Base-by-base conservation (phyloP, 35 echinoderm and acorn worm genomes). In the Lytechinus variegatus region DNA sequence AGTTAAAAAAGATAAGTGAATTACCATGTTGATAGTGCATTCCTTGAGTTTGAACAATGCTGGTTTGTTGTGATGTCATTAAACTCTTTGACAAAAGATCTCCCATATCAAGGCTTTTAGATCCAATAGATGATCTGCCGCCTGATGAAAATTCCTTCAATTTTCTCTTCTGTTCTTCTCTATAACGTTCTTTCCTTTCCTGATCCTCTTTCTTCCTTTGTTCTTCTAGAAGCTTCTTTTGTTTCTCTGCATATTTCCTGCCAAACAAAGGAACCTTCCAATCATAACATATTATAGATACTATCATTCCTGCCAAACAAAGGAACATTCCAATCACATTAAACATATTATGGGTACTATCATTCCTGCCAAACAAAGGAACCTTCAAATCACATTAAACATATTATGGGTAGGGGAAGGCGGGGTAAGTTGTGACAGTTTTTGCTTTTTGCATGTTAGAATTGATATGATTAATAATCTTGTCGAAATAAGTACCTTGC, bases 201-300 rank as follows among this genome's bases (percentile, higher is more conserved):
- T 93, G 92, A 53, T 93, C 92, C 55, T 93, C 92, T 28, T 93
- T 93, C 92, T 93, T 93, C 28, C 57, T 93, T 27, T 93, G 92
- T 54, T 93, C 92, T 27, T 93, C 92, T 16, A 57, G 8, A 53
- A 93, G 53, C 92, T 93, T 93, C 53, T 93, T 93, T 54, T 93
- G 92, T 57, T 93, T 21, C 9, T 93, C 92, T 53, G 92, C 92
- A 54, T 53, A 57, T 93, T 93, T 54, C 54, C 92, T 93, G n/a
- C 52, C 28, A 54, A 90, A 90, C 7, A 71, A 19, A 71, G 8
- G 1, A 79, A 79, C 33, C 33, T 44, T 44, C 33, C 33, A 44
- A 44, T 44, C 33, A 44, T 44, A 44, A 44, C 33, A 44, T 44
- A 44, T 44, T 2, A 44, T 44, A 44, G 33, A 2, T 44, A 44